Evolutionary conservation across 2,113 vertebrate genomes (phyloP), one percentile per base, ranked within the genome.

Genomic region (Pomatostomus ruficeps): DNA sequence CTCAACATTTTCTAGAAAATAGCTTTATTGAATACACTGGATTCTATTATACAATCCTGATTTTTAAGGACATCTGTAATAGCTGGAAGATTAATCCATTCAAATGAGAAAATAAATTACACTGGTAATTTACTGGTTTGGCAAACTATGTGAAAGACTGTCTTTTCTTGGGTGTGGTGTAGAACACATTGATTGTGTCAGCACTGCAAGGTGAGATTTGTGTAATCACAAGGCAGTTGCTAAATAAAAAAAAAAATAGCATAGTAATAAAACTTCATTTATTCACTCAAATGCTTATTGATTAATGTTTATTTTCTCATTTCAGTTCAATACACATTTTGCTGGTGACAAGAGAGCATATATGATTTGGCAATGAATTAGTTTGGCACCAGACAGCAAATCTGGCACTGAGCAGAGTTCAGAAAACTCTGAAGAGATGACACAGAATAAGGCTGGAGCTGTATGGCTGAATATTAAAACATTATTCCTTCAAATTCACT

Each of bases 31-130:
- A 90, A 70, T 80, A 62, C 22, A 25, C 3, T 77, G 33, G 49
- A 68, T 94, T 91, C 43, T 91, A 77, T 82, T 59, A 79, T 36
- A 43, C 29, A 57, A 7, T 75, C 36, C 33, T 63, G 31, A 57
- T 75, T 91, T 91, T 91, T 84, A 75, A 77, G 85, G 63, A 38
- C 57, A 81, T 52, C 20, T 61, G 23, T 85, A 88, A 72, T 78
- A 94, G 52, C 59, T 93, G 59, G 49, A 92, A 83, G 65, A 95
- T 31, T 42, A 93, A 81, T 89, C 43, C 52, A 42, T 85, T 92
- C 40, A 85, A 62, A 88, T 4, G 4, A 80, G 31, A 94, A 93
- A 89, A 26, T 51, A 62, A 68, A 52, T 91, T 76, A 33, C 35
- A n/a, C 11, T 16, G 31, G 29, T 61, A 40, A 81, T 78, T 31